A percentile compares a stretch with the other conserved stretches of the same genome.
phyloP scores from a whole-genome alignment of 2,888 invertebrate species.

The Calameuta filiformis region DNA sequence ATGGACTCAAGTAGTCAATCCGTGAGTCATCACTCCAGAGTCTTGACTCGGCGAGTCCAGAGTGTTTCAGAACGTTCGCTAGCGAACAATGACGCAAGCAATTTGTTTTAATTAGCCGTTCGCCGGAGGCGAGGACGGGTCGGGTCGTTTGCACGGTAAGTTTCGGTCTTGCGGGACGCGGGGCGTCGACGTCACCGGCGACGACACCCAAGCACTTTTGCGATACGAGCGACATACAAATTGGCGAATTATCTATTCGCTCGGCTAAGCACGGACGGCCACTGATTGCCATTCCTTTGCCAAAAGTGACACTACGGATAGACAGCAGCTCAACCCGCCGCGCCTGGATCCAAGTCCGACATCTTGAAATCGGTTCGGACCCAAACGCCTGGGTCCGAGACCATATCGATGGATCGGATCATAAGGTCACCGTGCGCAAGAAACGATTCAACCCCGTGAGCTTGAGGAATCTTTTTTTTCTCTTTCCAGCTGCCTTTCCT shows the following conservation, averaged over 20 bases:
- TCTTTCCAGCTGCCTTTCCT: not conserved
- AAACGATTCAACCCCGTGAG: not conserved
- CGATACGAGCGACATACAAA: constrained; percentile 39
- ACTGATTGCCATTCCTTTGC: not conserved
- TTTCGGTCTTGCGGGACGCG: constrained; percentile 2
- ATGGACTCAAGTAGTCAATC: not conserved
- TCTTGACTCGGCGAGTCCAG: not conserved
- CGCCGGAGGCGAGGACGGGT: constrained; percentile 15
- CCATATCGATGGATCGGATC: not conserved
- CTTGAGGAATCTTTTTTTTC: not conserved
- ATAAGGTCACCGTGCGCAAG: not conserved
- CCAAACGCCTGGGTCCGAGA: not conserved
- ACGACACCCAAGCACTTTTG: constrained; percentile 8
- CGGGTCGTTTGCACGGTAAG: constrained; percentile 23
- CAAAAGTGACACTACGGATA: not conserved
- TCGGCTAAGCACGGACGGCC: not conserved
- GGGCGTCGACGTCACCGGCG: constrained; percentile 16
- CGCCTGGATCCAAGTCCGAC: not conserved
- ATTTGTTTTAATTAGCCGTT: constrained; percentile 41
- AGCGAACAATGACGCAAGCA: constrained; percentile 34
- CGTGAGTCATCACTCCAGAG: not conserved
- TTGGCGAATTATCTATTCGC: constrained; percentile 34
- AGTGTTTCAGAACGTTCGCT: constrained; percentile 20
- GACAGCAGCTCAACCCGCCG: not conserved
- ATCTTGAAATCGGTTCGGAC: not conserved